These are phyloP conservation scores for Oxytorus armatus DNA, from an alignment of 2,888 invertebrate species.

Conservation along the genomic window DNA sequence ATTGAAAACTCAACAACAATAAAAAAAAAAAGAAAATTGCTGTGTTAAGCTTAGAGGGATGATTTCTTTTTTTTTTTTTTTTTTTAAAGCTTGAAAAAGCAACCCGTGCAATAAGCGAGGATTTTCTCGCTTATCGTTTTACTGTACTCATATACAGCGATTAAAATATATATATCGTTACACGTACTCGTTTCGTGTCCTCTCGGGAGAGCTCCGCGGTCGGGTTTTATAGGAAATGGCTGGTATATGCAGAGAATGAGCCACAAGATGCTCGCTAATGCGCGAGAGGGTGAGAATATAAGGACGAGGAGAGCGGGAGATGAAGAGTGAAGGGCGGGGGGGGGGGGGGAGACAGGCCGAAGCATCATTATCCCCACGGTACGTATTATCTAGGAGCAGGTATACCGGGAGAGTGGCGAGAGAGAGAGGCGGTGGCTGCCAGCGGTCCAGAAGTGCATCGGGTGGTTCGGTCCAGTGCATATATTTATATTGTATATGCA, in stretches of 20 bases:
- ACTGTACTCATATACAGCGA: conserved; percentile 2
- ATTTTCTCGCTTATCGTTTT: conserved; percentile 8
- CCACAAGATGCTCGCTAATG: conserved; percentile 63
- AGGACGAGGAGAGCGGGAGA: conserved; percentile 9
- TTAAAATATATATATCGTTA: conserved; percentile 49
- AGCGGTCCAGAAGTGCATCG: conserved; percentile 41
- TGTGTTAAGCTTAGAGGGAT: too few relatives aligned
- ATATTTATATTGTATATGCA: background rate
- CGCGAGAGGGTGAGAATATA: conserved; percentile 56
- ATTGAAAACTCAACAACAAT: too few relatives aligned
- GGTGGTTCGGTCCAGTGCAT: conserved; percentile 11
- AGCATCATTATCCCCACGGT: conserved; percentile 60
- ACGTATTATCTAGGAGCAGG: conserved; percentile 63
- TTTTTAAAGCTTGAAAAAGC: too few relatives aligned
- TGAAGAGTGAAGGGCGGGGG: background rate
- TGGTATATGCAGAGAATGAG: conserved; percentile 43
- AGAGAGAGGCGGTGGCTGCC: conserved; percentile 40
- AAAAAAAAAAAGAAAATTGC: too few relatives aligned
- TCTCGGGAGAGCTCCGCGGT: conserved; percentile 33
- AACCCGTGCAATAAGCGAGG: background rate
- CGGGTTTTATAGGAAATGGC: conserved; percentile 35
- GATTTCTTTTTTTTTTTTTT: background rate
- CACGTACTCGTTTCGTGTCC: conserved; percentile 34
- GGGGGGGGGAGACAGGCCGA: conserved; percentile 2
- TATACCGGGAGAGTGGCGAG: conserved; percentile 37